A percentile compares a stretch with the other conserved stretches of the same genome.
Conservation (phyloP, 2,113 vertebrate genomes). For the Leuciscus idus region DNA sequence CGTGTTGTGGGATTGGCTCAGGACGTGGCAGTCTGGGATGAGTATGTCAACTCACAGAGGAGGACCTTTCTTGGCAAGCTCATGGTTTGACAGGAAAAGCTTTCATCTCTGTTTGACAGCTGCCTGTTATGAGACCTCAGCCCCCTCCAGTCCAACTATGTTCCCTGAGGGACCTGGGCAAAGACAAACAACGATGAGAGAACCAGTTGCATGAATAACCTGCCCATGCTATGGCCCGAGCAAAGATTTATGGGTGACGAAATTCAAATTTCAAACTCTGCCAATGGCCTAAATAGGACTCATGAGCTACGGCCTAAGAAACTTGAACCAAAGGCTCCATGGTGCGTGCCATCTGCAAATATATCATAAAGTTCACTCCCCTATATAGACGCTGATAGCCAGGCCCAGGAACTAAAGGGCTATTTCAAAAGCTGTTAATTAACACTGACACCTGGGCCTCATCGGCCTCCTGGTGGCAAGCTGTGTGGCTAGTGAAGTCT, state of each 20-base stretch:
- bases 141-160: background rate
- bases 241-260: constrained; percentile 62
- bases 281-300: constrained; percentile 57
- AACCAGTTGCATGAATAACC: constrained; percentile 54
- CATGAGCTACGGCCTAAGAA: constrained; percentile 43
- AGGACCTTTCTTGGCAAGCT: constrained; percentile 46
- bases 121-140: constrained; percentile 46
- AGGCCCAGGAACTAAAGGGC: constrained; percentile 35
- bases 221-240: constrained; percentile 22
- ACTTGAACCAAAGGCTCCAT: constrained; percentile 55
- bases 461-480: constrained; percentile 13
- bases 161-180: constrained; percentile 40
- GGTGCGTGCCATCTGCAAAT: constrained; percentile 57
- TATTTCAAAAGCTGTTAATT: constrained; percentile 68
- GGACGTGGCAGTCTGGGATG: constrained; percentile 18
- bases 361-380: constrained; percentile 60
- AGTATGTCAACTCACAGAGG: constrained; percentile 29
- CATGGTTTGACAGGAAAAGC: constrained; percentile 39
- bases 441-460: constrained; percentile 58
- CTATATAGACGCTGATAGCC: constrained; percentile 58
- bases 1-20: background rate
- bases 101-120: constrained; percentile 50
- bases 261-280: constrained; percentile 58
- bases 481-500: constrained; percentile 8
- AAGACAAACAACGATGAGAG: constrained; percentile 49